Conservation (phyloP, 2,113 vertebrate species). For the Ptychochromis oligacanthus region DNA sequence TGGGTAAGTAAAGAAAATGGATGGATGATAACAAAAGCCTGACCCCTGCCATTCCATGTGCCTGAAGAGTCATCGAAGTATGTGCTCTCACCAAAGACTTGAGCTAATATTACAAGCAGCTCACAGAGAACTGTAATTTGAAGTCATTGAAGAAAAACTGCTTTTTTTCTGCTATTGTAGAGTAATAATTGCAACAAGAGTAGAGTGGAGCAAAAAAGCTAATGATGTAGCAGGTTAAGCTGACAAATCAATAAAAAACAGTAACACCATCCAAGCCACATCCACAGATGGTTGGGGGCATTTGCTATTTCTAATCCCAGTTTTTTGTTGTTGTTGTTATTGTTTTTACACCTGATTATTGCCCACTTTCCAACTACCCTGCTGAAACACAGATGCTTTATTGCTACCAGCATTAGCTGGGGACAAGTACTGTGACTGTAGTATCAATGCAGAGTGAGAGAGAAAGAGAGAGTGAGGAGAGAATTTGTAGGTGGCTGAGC, state of each 20-base stretch:
- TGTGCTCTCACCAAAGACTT: too few species aligned
- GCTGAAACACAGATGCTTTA: not conserved
- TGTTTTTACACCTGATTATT: not conserved
- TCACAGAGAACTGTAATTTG: not conserved
- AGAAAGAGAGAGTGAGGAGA: not conserved
- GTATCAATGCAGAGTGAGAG: not conserved
- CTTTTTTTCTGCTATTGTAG: too few species aligned
- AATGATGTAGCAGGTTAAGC: not conserved
- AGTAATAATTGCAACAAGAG: not conserved
- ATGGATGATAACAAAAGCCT: too few species aligned
- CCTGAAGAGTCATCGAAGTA: too few species aligned
- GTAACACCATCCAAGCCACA: not conserved
- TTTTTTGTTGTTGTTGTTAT: not conserved
- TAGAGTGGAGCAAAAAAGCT: not conserved
- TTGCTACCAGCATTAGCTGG: not conserved
- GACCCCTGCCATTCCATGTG: too few species aligned
- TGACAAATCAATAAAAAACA: not conserved
- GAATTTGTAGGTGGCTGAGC: constrained; percentile 1
- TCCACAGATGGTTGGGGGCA: not conserved
- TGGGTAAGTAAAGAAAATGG: too few species aligned
- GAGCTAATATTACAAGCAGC: too few species aligned
- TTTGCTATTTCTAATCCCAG: not conserved
- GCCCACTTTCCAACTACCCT: not conserved
- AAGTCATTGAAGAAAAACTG: not conserved
- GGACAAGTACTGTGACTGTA: not conserved